A percentile compares a stretch with the other conserved stretches of the same genome.
phyloP scores from a whole-genome alignment of 1,140 invertebrate genomes.

The Orchestia grillus region DNA sequence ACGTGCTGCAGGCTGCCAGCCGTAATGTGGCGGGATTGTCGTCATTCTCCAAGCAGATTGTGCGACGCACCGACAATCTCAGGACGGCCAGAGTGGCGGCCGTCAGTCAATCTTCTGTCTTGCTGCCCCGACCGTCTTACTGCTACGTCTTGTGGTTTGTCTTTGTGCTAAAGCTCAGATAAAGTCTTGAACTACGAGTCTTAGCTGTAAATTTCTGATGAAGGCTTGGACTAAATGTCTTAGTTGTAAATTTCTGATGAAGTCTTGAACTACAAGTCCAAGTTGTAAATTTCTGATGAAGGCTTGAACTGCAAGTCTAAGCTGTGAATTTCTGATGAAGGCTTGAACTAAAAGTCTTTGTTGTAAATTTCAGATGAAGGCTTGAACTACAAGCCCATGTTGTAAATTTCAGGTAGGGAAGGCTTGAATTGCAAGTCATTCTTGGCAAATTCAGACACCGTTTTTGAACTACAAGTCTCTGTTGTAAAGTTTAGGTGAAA shows the following conservation, averaged over 20 bases:
- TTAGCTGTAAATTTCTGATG: too few species aligned
- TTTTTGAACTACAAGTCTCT: too few species aligned
- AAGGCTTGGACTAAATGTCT: too few species aligned
- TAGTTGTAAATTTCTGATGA: not conserved
- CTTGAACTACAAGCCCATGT: too few species aligned
- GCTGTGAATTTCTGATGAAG: not conserved
- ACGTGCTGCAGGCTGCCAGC: conserved; percentile 21
- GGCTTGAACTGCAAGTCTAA: too few species aligned
- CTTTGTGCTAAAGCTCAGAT: not conserved
- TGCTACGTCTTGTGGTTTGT: not conserved
- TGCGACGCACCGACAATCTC: not conserved
- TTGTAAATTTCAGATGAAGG: too few species aligned
- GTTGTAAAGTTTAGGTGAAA: too few species aligned
- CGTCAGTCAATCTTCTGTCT: not conserved
- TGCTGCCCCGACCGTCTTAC: not conserved
- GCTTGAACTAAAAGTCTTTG: too few species aligned
- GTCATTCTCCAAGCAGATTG: not conserved
- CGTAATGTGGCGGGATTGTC: conserved; percentile 3
- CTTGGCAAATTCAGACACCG: too few species aligned
- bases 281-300: too few species aligned
- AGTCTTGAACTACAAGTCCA: not conserved
- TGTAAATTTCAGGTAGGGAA: not conserved
- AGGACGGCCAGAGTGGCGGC: not conserved
- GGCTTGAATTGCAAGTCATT: too few species aligned
- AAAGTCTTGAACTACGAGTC: not conserved